Evolutionary conservation across 2,888 invertebrate genomes (phyloP).

Genomic region (Aphodius granarius): DNA sequence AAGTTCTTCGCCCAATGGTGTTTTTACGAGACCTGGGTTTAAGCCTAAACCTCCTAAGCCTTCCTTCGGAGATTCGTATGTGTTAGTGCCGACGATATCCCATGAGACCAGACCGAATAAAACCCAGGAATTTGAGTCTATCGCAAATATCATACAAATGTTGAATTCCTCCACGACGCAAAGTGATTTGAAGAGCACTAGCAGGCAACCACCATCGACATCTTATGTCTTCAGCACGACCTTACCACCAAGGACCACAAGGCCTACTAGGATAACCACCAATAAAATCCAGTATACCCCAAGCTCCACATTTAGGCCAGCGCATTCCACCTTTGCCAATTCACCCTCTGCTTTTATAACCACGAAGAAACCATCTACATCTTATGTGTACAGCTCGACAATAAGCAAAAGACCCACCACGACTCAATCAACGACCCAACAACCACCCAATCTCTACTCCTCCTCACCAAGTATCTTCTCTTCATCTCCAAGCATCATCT

Average conservation of each 20-base stretch:
- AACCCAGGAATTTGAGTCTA: constrained; percentile 58
- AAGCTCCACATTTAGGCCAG: constrained; percentile 44
- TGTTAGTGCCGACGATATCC: constrained; percentile 61
- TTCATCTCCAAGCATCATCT: constrained; percentile 28
- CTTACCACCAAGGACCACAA: constrained; percentile 37
- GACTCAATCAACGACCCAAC: constrained; percentile 32
- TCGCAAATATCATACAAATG: constrained; percentile 66
- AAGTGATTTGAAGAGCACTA: constrained; percentile 34
- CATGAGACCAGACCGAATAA: constrained; percentile 45
- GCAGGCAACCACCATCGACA: constrained; percentile 52
- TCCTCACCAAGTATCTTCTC: constrained; percentile 7
- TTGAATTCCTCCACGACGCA: constrained; percentile 52
- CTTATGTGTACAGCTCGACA: constrained; percentile 47
- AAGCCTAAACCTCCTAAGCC: constrained; percentile 58
- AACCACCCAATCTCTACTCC: constrained; percentile 37
- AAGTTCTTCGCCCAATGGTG: constrained; percentile 43
- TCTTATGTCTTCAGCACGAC: constrained; percentile 54
- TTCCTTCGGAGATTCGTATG: constrained; percentile 55
- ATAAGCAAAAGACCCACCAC: constrained; percentile 41
- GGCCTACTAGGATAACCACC: constrained; percentile 45
- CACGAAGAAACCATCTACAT: constrained; percentile 51
- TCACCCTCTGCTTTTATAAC: constrained; percentile 40
- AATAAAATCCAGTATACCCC: constrained; percentile 44
- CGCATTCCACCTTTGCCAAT: constrained; percentile 44
- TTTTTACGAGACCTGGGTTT: constrained; percentile 58